Evolutionary conservation across 1,140 invertebrate genomes (phyloP), one percentile per base, ranked within the genome.

Genomic region (Pseudomyrmex flavicornis): DNA sequence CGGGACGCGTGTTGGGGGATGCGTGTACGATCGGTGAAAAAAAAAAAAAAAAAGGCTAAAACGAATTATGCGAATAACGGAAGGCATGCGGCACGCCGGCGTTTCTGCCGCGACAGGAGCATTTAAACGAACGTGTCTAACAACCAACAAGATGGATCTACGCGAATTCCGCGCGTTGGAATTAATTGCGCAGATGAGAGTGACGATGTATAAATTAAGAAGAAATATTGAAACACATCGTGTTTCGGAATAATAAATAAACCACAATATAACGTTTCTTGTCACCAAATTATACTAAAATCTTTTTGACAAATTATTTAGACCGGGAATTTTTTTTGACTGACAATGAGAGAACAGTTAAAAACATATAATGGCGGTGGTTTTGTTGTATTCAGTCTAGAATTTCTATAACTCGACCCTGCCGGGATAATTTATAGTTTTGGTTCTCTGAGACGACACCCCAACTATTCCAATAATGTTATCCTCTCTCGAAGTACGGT

Each of bases 121-220:
- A 4, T 59, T 46, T 17, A 20, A 48, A 58, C 44, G 54, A 48
- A 35, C 26, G 74, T 54, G 74, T 54, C 48, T 13, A 54, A 20
- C 54, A 20, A 48, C 72, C 54, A 80, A 48, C 66, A 70, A 80
- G 76, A 79, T 79, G 54, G 65, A 80, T 80, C 58, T 80, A 80
- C 22, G 66, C 22, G 22, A 72, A 72, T 80, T 72, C 56, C 54
- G 20, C 2, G 15, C 66, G 22, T 70, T 48, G 66, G 26, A 80
- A 70, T 80, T 72, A 80, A 80, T 35, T 22, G 44, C n/a, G 12
- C 17, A 66, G 17, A 59, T 59, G 56, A 35, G n/a, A 12, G 22
- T 20, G 22, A 15, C 52, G 54, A 58, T 66, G 48, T 46, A 54
- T 22, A 46, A 59, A 48, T 72, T 80, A 80, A 59, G 17, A 70